A percentile compares a stretch with the other conserved stretches of the same genome.
Conservation (phyloP, 2,797 vertebrate genomes). For the Urophycis tenuis region DNA sequence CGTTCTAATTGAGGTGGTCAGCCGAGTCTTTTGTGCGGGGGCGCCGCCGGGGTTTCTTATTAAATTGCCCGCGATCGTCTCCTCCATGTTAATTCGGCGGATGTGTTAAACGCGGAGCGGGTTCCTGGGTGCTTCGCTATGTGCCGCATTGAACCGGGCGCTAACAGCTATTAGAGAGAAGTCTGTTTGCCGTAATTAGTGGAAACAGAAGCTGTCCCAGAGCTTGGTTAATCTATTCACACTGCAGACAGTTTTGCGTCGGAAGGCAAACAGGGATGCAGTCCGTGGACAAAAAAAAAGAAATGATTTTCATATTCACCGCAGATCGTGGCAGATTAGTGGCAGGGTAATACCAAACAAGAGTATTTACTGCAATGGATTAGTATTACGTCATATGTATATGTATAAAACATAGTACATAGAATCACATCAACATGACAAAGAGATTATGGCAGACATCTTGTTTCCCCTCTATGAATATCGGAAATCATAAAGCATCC, state of each 20-base stretch:
- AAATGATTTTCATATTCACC: not conserved
- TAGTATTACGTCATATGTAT: not conserved
- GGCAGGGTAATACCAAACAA: not conserved
- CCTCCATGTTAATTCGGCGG: conserved; percentile 2
- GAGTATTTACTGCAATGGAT: not conserved
- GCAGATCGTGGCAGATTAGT: not conserved
- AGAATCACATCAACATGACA: not conserved
- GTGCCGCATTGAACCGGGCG: conserved; percentile 2
- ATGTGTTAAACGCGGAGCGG: not conserved
- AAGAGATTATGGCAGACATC: not conserved
- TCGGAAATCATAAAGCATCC: not conserved
- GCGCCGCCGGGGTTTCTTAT: not conserved
- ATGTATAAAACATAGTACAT: not conserved
- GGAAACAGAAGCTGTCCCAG: conserved; percentile 11
- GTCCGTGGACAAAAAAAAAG: not conserved
- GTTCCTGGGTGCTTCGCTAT: not conserved
- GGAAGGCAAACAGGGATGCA: not conserved
- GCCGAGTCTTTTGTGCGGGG: not conserved
- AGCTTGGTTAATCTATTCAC: not conserved
- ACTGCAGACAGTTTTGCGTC: conserved; percentile 15
- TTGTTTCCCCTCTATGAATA: too few species aligned
- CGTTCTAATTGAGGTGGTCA: not conserved
- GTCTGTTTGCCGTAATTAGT: conserved; percentile 21
- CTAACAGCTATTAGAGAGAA: conserved; percentile 14
- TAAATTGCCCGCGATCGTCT: not conserved